Percentiles rank a stretch among this genome's conserved stretches.
Conservation (phyloP, 2,113 vertebrate genomes). For the Alosa alosa region DNA sequence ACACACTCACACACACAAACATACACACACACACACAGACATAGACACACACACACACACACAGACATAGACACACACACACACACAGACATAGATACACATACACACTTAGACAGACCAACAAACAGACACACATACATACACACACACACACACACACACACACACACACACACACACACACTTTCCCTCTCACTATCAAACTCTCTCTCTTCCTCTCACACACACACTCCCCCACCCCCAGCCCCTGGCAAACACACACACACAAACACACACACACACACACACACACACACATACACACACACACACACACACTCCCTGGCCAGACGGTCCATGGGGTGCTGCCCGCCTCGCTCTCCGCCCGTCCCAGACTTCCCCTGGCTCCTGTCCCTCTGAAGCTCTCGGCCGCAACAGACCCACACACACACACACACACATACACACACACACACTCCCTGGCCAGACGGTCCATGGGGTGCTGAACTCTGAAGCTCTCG, state of each 20-base stretch:
- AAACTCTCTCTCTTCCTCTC: no score
- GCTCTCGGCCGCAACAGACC: background rate
- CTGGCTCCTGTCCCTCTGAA: slow-evolving; percentile 30
- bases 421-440: no score
- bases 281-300: background rate
- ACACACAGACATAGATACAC: background rate
- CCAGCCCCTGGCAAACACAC: no score
- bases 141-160: background rate
- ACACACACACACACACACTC: background rate
- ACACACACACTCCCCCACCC: no score
- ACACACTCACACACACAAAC: background rate
- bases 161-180: background rate
- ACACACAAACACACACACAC: no score
- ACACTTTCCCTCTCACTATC: no score
- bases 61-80: background rate
- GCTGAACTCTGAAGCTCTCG: slow-evolving; percentile 24
- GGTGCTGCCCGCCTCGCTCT: background rate
- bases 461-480: slow-evolving; percentile 1
- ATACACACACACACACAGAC: background rate
- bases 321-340: background rate
- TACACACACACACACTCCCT: background rate
- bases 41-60: background rate
- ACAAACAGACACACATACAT: background rate
- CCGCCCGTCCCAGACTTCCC: slow-evolving; percentile 31
- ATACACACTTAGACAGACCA: background rate